Evolutionary conservation across 1,140 invertebrate genomes (phyloP), one percentile per base, ranked within the genome.

Genomic region (Scylla paramamosain): DNA sequence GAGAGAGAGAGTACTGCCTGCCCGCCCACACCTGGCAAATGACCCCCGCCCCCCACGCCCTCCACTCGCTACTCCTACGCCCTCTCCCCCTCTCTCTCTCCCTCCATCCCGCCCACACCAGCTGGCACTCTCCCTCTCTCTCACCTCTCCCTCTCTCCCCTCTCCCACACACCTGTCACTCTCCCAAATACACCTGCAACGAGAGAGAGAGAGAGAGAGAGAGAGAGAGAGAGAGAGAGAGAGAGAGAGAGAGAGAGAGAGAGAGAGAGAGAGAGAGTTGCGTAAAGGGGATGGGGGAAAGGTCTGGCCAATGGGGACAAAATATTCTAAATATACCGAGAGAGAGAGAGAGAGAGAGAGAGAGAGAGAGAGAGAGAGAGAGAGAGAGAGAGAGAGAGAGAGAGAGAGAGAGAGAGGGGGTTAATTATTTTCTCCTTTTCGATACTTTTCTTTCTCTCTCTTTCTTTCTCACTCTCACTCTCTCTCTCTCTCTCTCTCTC

Each of bases 41-140:
- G n/a, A 87, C 39, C 39, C 10, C 39, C 14, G 14, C 84, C 16
- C 29, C 39, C 39, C 29, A 87, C 3, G 16, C 39, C 84, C 84
- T 87, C 28, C 39, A 32, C 29, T 0, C 28, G 84, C 16, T 16
- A 28, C 29, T 87, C n/a, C n/a, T 4, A 87, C 29, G 12, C 16
- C 84, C 84, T 2, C 88, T 10, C 32, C 88, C 88, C 88, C 28
- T 48, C 87, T 16, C 31, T 48, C 87, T 88, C 28, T 88, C 52
- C 52, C 52, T 77, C 20, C n/a, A 8, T 59, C 67, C 1, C 67
- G 20, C 67, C n/a, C 25, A 77, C n/a, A 59, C 16, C 52, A 14
- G 52, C 16, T 20, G 10, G 12, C 52, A 12, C n/a, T n/a, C 67
- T 77, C 67, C n/a, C 67, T 77, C 25, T 77, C 67, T n/a, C 59